A percentile compares a stretch with the other conserved stretches of the same genome.
Conservation (phyloP, 2,113 vertebrate species). For the Falco punctatus region DNA sequence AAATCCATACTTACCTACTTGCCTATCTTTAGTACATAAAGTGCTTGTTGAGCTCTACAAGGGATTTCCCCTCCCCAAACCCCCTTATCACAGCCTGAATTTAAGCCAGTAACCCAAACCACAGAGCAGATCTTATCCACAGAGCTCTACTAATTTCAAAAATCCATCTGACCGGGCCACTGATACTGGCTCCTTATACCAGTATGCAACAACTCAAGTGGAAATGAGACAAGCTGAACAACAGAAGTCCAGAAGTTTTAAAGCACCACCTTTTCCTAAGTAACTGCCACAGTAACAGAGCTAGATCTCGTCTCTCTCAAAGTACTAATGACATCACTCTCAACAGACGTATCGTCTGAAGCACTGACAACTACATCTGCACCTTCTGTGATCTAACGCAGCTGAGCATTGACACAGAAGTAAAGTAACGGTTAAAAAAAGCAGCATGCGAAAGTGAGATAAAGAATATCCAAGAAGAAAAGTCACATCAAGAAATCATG, state of each 20-base stretch:
- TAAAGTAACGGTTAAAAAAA: neutral
- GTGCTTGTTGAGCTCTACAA: neutral
- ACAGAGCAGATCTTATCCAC: neutral
- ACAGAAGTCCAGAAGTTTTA: neutral
- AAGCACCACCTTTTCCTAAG: neutral
- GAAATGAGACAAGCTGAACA: neutral
- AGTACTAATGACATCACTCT: neutral
- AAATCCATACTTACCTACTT: neutral
- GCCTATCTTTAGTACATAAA: accelerated
- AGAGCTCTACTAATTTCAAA: neutral
- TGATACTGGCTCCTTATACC: neutral
- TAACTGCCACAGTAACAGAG: neutral
- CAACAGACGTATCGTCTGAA: neutral
- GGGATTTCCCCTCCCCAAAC: neutral
- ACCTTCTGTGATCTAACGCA: neutral
- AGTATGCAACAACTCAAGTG: neutral
- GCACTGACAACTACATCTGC: neutral
- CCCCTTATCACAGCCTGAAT: neutral
- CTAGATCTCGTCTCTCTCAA: neutral
- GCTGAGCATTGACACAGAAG: neutral
- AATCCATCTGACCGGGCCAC: neutral
- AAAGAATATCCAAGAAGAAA: neutral
- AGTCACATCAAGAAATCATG: neutral
- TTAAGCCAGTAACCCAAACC: neutral
- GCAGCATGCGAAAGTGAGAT: neutral